Evolutionary conservation across 1,140 invertebrate species (phyloP), one percentile per base, ranked within the genome.

Genomic region (Coboldia fuscipes): DNA sequence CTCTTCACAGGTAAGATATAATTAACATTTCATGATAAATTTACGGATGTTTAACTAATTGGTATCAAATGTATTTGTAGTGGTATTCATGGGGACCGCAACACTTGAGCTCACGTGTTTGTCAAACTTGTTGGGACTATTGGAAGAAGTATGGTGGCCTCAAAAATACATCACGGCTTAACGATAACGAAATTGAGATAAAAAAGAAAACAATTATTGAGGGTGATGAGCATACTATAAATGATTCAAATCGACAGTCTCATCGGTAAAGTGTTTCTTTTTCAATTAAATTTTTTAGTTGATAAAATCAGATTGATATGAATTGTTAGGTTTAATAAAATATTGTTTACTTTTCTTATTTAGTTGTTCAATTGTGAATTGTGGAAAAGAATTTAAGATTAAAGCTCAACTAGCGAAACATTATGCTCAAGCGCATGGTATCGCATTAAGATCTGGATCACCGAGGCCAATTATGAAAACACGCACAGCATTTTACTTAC

Each of bases 101-200:
- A 21, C 75, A 86, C 46, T 67, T 82, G 61, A 80, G 90, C 46
- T 85, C 83, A 58, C 75, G 89, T 39, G 60, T 98, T 9, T 98
- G 94, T 61, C 74, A 79, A 39, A 61, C 68, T 3, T 98, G 94
- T 60, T 97, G 92, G 92, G 71, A 70, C 21, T 94, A 96, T 56
- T 99, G 92, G 89, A 97, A 97, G 57, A 94, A 96, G 54, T 94
- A 93, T 58, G 93, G 92, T 35, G 93, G 92, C 41, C 68, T 97
- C 13, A 94, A 93, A 60, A 55, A 59, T 34, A 66, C 68, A 7
- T 63, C 66, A 4, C 58, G 65, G 29, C 63, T 65, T 27, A 65
- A 66, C 17, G 65, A 66, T 13, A 45, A 51, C 15, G 68, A 70
- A 40, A 57, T 57, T 41, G 59, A 60, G 12, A 43, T 43, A 36